These are phyloP conservation scores for Anadara kagoshimensis DNA, from an alignment of 1,140 invertebrate genomes.

Conservation along the genomic window DNA sequence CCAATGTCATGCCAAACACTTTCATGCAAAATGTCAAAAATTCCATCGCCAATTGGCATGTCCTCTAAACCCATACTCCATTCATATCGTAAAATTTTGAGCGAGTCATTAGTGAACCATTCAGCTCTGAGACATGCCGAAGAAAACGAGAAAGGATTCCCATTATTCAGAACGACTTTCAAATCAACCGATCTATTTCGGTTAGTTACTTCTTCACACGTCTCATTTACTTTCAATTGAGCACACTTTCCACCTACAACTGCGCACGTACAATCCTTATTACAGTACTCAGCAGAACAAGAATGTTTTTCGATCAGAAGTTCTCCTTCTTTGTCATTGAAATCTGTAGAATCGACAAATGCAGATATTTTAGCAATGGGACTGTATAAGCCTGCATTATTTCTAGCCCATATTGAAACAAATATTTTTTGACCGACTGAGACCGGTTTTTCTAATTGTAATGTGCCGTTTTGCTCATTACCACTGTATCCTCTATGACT, in stretches of 20 bases:
- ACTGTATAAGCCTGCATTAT: constrained; percentile 38
- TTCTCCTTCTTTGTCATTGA: constrained; percentile 1
- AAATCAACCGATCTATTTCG: background rate
- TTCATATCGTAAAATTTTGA: constrained; percentile 30
- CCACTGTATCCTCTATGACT: background rate
- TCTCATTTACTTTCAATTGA: background rate
- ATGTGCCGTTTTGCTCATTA: constrained; percentile 12
- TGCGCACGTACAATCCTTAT: constrained; percentile 46
- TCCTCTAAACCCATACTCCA: constrained; percentile 35
- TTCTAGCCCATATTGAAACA: constrained; percentile 39
- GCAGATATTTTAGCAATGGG: constrained; percentile 28
- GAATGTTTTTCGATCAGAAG: constrained; percentile 45
- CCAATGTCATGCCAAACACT: constrained; percentile 41
- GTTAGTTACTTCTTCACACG: background rate
- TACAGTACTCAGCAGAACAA: constrained; percentile 39
- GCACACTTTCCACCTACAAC: constrained; percentile 35
- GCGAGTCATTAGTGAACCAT: background rate
- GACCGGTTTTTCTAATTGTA: constrained; percentile 18
- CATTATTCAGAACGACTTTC: background rate
- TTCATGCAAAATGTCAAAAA: constrained; percentile 33
- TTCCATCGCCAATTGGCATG: constrained; percentile 18
- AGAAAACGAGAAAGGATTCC: background rate
- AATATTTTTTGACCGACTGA: constrained; percentile 28
- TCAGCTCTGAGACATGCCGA: constrained; percentile 26
- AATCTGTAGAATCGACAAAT: background rate